A percentile compares a stretch with the other conserved stretches of the same genome.
phyloP scores from a whole-genome alignment of 2,113 vertebrate genomes.

The Apteryx mantelli region DNA sequence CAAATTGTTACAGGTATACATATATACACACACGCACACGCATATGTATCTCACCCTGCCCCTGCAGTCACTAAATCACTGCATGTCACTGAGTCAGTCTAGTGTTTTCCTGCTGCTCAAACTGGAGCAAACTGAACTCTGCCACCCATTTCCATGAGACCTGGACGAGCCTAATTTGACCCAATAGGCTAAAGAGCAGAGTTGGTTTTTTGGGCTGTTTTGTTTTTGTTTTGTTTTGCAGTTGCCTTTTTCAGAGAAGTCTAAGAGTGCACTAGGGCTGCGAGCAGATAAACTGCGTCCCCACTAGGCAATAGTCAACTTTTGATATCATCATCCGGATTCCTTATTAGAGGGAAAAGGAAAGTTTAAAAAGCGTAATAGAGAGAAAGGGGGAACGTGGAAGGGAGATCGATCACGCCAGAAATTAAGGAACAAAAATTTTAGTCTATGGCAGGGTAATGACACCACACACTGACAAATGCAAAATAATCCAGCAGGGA shows the following conservation, averaged over 20 bases:
- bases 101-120: accelerated
- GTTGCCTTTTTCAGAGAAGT: neutral
- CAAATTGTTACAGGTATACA: neutral
- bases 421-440: neutral
- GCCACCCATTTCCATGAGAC: neutral
- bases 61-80: accelerated
- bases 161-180: neutral
- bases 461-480: accelerated
- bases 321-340: neutral
- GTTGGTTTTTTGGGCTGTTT: neutral
- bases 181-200: accelerated
- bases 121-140: neutral
- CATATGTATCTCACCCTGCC: neutral
- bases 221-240: neutral
- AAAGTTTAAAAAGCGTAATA: neutral
- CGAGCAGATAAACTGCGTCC: neutral
- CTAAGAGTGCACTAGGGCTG: neutral
- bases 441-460: neutral
- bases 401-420: neutral
- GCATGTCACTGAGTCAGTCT: accelerated
- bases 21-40: neutral
- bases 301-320: neutral
- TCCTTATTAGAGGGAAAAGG: neutral
- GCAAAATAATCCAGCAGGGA: neutral
- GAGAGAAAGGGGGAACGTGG: neutral